Conservation (phyloP, 2,797 vertebrate genomes). For the Phrynocephalus vlangalii region DNA sequence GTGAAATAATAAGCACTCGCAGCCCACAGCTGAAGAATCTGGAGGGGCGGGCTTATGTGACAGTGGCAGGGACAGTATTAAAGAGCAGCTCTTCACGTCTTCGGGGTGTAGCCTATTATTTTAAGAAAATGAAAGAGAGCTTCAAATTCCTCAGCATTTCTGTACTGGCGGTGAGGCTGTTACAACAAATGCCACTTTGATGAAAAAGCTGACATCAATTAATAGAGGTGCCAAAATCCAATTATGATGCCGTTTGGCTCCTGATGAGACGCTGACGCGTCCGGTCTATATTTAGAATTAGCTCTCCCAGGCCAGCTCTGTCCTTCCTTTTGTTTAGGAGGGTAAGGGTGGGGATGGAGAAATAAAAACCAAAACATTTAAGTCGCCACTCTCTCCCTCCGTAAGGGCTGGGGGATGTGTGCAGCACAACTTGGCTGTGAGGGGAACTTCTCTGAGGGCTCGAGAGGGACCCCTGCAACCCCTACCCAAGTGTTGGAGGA, state of each 20-base stretch:
- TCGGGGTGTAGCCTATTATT: neutral
- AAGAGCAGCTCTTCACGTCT: neutral
- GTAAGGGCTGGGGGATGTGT: no score
- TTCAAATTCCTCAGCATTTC: neutral
- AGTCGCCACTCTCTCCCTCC: neutral
- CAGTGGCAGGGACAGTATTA: neutral
- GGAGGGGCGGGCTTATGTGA: neutral
- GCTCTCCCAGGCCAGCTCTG: neutral
- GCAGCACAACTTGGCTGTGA: no score
- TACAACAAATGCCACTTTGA: neutral
- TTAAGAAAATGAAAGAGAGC: neutral
- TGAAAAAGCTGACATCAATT: conserved; percentile 19
- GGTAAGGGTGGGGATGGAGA: neutral
- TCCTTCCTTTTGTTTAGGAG: neutral
- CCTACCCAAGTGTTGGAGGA: no score
- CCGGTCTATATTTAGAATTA: conserved; percentile 12
- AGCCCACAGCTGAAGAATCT: neutral
- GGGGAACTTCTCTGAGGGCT: no score
- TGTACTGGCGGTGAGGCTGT: neutral
- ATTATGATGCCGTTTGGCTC: conserved; percentile 21
- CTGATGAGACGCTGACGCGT: neutral
- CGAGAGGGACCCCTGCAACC: no score
- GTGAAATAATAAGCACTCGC: neutral
- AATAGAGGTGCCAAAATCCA: conserved; percentile 27
- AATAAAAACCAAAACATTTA: neutral